Percentiles rank a stretch among this genome's conserved stretches.
Conservation (phyloP, 2,888 invertebrate genomes). For the Bugulina stolonifera region DNA sequence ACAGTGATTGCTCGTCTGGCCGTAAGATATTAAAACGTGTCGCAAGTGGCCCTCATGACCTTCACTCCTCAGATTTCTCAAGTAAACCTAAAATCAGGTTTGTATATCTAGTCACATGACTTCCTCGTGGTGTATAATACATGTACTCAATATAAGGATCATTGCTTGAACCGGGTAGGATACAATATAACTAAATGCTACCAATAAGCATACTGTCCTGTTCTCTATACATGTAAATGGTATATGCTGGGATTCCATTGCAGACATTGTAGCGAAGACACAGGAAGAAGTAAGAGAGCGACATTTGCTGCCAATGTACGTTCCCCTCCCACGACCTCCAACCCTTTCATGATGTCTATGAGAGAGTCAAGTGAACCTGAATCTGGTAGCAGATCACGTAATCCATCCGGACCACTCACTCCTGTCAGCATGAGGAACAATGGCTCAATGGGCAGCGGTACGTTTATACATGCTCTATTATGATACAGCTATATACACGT, state of each 20-base stretch:
- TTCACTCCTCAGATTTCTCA: background rate
- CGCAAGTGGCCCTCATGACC: slow-evolving; percentile 9
- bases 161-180: no score
- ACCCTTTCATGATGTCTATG: background rate
- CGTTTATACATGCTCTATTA: no score
- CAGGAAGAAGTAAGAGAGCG: background rate
- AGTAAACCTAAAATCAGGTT: slow-evolving; percentile 9
- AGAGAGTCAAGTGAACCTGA: background rate
- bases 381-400: slow-evolving; percentile 3
- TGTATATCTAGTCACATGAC: no score
- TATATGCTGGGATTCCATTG: no score
- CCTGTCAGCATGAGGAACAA: background rate
- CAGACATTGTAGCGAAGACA: slow-evolving; percentile 8
- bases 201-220: no score
- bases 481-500: no score
- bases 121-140: no score
- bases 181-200: no score
- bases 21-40: slow-evolving; percentile 10
- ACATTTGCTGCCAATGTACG: slow-evolving; percentile 15
- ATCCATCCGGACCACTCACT: slow-evolving; percentile 14
- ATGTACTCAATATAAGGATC: no score
- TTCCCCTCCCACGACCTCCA: background rate
- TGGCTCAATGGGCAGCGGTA: slow-evolving; percentile 19
- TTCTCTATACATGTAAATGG: no score
- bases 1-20: background rate